These are phyloP conservation scores for Protonibea diacanthus DNA, from an alignment of 2,797 vertebrate genomes.

Conservation along the genomic window DNA sequence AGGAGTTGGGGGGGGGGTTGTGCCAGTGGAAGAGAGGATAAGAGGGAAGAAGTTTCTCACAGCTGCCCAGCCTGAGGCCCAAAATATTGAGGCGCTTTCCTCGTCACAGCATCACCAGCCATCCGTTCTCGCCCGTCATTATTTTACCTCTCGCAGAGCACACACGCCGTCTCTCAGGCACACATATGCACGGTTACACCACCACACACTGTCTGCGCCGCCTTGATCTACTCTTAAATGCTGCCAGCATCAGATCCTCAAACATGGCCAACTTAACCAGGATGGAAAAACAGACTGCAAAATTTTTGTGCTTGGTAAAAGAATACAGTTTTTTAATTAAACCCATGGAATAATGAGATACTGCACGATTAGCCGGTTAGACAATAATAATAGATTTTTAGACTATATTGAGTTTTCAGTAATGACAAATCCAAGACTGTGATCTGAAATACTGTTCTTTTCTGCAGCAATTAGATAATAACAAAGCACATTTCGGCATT, in stretches of 20 bases:
- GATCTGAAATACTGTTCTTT: background rate
- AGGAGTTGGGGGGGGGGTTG: background rate
- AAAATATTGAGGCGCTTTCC: constrained; percentile 69
- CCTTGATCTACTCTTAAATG: constrained; percentile 65
- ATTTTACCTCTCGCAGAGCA: constrained; percentile 76
- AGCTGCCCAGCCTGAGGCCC: constrained; percentile 79
- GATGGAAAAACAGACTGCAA: constrained; percentile 20
- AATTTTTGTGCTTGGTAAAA: constrained; percentile 5
- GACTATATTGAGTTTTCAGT: background rate
- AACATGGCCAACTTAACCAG: constrained; percentile 47
- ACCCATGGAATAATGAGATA: constrained; percentile 1
- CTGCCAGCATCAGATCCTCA: constrained; percentile 57
- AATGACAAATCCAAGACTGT: background rate
- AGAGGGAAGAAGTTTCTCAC: constrained; percentile 64
- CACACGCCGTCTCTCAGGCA: constrained; percentile 57
- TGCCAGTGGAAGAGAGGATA: constrained; percentile 40
- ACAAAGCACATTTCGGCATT: background rate
- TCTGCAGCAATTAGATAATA: no score
- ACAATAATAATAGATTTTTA: background rate
- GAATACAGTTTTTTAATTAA: constrained; percentile 6
- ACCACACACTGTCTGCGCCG: constrained; percentile 47
- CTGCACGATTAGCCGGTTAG: background rate
- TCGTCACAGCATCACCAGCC: constrained; percentile 70
- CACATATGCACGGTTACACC: constrained; percentile 53
- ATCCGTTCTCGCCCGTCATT: constrained; percentile 76